phyloP scores from a whole-genome alignment of 35 echinoderm and acorn worm genomes.

The Stichopus chloronotus region DNA sequence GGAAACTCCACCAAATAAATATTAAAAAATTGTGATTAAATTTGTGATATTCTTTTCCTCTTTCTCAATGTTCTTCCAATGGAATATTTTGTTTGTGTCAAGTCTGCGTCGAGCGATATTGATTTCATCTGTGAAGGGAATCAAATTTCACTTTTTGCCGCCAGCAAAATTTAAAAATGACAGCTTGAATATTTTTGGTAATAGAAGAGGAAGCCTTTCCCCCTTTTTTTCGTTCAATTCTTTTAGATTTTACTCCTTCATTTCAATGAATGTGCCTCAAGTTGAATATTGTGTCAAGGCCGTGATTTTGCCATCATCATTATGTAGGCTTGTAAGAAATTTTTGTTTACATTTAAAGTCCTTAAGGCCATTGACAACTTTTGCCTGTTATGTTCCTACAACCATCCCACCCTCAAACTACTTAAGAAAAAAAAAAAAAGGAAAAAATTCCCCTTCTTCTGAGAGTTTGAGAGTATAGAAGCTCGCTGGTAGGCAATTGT shows the following conservation, averaged over 20 bases:
- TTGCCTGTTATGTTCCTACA: too few relatives aligned
- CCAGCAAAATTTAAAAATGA: conserved; percentile 31
- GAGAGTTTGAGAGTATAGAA: too few relatives aligned
- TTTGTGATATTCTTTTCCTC: not conserved
- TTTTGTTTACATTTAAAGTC: not conserved
- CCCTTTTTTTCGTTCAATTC: not conserved
- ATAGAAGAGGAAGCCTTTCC: not conserved
- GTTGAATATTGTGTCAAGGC: not conserved
- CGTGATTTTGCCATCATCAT: not conserved
- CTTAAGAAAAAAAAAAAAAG: too few relatives aligned
- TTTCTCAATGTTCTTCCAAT: not conserved
- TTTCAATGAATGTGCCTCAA: not conserved
- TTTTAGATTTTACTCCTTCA: not conserved
- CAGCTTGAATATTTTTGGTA: conserved; percentile 22
- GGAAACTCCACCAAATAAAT: not conserved
- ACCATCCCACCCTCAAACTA: too few relatives aligned
- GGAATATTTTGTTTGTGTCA: conserved; percentile 21
- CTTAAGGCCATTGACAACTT: not conserved
- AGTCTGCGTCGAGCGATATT: conserved; percentile 15
- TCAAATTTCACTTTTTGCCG: conserved; percentile 36
- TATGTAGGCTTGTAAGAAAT: not conserved
- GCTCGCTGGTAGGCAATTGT: too few relatives aligned
- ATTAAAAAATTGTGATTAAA: conserved; percentile 21
- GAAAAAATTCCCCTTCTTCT: too few relatives aligned
- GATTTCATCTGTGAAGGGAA: conserved; percentile 12